Base-by-base conservation (phyloP, 2,888 invertebrate species). In the Stenichneumon culpator region DNA sequence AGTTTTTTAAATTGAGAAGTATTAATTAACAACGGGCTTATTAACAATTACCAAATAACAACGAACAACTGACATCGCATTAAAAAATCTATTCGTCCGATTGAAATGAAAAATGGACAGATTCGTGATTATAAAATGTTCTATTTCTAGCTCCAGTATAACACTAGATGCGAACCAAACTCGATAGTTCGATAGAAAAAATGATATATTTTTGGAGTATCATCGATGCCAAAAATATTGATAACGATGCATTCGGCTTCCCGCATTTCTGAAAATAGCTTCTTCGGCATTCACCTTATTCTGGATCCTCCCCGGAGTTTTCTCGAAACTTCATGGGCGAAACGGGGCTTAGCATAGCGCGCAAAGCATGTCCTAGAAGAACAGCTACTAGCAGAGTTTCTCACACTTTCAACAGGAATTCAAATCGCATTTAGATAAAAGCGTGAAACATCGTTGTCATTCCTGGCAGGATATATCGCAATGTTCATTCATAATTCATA, bases 401-500 rank as follows among this genome's bases (percentile, higher is more conserved):
- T 68, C 77, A 44, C 78, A 81, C 82, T 86, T 72, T 82, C 68
- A 63, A 11, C 69, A 83, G 86, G 84, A 86, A 90, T 90, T 90
- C 86, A 89, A 90, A 57, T 89, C 86, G 80, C 86, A 89, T 88
- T 87, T 87, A 88, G 87, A 88, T 86, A 88, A 89, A 89, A 87
- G 87, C 87, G 87, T 83, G 86, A 87, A 89, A 86, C 86, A 88
- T 87, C 87, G 86, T 84, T 85, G 60, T 36, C 79, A 80, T 85
- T 63, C 60, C 39, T 52, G 70, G 47, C 57, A 44, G 86, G 86
- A 87, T 88, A 57, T 70, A 87, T 88, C 88, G 87, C 88, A 88
- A 88, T 83, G 87, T 89, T 89, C 88, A 90, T 90, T 88, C 88
- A 89, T 89, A 89, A 89, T 89, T 89, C 89, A 89, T 89, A 85